A percentile compares a stretch with the other conserved stretches of the same genome.
phyloP scores from a whole-genome alignment of 1,140 invertebrate genomes.

The Nephotettix cincticeps region DNA sequence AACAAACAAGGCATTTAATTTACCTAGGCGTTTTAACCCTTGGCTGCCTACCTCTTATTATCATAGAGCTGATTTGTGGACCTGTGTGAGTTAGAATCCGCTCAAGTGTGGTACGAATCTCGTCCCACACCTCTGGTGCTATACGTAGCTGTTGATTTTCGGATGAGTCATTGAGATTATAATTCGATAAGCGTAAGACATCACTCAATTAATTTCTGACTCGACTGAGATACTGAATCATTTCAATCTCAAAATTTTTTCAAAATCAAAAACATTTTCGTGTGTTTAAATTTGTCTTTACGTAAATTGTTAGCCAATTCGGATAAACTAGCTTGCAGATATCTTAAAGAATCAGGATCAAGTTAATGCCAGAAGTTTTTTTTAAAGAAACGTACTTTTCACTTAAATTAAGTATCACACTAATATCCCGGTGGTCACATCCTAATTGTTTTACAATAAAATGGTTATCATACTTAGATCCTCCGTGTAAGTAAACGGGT shows the following conservation, averaged over 20 bases:
- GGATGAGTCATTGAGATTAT: no score
- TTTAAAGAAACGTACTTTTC: constrained; percentile 24
- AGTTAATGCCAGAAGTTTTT: constrained; percentile 5
- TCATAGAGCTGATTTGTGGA: no score
- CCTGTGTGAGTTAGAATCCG: no score
- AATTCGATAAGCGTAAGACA: no score
- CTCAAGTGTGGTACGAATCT: constrained; percentile 49
- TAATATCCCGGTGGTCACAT: constrained; percentile 8
- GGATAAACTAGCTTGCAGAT: background rate
- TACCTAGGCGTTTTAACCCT: no score
- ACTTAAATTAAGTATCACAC: constrained; percentile 20
- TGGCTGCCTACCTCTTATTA: no score
- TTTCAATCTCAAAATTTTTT: constrained; percentile 41
- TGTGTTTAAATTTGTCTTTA: background rate
- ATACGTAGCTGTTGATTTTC: constrained; percentile 43
- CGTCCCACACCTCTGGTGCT: constrained; percentile 37
- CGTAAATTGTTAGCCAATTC: constrained; percentile 21
- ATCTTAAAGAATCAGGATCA: constrained; percentile 25
- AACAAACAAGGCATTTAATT: no score
- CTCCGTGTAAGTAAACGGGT: constrained; percentile 17
- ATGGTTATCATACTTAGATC: constrained; percentile 26
- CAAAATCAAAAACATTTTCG: constrained; percentile 33
- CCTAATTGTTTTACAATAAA: constrained; percentile 26
- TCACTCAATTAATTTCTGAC: no score
- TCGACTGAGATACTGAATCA: no score